Conservation (phyloP, 2,888 invertebrate genomes). For the Campoletis raptor region DNA sequence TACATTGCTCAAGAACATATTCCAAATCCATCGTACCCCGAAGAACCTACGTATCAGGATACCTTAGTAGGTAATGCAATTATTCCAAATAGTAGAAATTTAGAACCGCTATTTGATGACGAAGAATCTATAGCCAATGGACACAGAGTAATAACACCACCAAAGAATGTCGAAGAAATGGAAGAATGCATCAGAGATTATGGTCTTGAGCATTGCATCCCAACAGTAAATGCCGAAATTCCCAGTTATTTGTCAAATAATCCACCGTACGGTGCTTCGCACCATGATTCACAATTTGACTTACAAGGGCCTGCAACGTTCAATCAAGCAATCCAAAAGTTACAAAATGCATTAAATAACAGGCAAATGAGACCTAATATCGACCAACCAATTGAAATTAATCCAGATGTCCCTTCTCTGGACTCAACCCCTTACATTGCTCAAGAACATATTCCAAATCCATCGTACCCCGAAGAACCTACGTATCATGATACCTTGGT, state of each 20-base stretch:
- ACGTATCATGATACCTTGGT: not conserved
- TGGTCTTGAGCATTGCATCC: constrained; percentile 66
- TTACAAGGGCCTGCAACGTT: not conserved
- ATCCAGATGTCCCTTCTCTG: constrained; percentile 9
- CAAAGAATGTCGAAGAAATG: constrained; percentile 57
- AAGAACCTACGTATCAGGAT: constrained; percentile 24
- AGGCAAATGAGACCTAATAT: not conserved
- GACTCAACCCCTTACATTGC: not conserved
- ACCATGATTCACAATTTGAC: not conserved
- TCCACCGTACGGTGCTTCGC: not conserved
- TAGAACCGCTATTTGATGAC: not conserved
- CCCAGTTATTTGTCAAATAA: not conserved
- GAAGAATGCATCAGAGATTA: constrained; percentile 72
- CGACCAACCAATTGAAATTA: constrained; percentile 22
- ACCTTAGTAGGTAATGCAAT: not conserved
- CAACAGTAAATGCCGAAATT: not conserved
- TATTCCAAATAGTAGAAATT: not conserved
- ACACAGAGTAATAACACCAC: not conserved
- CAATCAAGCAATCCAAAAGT: not conserved
- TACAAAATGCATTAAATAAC: constrained; percentile 3
- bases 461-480: constrained; percentile 22
- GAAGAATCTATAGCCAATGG: constrained; percentile 1
- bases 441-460: constrained; percentile 10
- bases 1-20: not conserved
- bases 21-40: constrained; percentile 12